These are phyloP conservation scores for Rostratula benghalensis DNA, from an alignment of 2,113 vertebrate genomes.

Conservation along the genomic window DNA sequence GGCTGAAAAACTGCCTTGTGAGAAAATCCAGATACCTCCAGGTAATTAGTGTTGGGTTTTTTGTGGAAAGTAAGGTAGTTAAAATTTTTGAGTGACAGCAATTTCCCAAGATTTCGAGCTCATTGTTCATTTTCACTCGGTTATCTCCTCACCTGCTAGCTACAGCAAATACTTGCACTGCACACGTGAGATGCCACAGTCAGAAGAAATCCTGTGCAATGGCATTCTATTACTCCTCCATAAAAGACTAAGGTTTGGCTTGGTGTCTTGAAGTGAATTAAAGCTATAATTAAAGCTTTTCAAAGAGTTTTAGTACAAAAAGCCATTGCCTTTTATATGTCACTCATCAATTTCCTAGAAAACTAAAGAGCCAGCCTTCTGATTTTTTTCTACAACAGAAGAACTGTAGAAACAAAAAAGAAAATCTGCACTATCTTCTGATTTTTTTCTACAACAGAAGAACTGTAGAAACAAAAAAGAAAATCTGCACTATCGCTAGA, in stretches of 20 bases:
- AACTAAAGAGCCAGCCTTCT: not conserved
- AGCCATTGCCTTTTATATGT: not conserved
- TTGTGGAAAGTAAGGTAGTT: not conserved
- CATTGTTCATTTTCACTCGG: not conserved
- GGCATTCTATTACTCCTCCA: not conserved
- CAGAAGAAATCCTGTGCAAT: not conserved
- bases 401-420: not conserved
- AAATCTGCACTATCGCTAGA: not conserved
- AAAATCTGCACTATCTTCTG: not conserved
- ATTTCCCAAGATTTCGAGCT: not conserved
- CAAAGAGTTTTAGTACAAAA: not conserved
- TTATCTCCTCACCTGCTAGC: not conserved
- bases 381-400: not conserved
- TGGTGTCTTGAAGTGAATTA: not conserved
- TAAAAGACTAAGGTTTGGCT: not conserved
- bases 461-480: not conserved
- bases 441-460: not conserved
- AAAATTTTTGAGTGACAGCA: not conserved
- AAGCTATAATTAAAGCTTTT: not conserved
- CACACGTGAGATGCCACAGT: not conserved
- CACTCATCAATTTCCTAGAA: not conserved
- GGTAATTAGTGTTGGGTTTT: not conserved
- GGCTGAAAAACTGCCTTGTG: not conserved
- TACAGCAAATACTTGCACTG: not conserved
- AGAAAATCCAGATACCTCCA: not conserved